A percentile compares a stretch with the other conserved stretches of the same genome.
Conservation (phyloP, 2,888 invertebrate genomes). For the Esperia sulphurella region DNA sequence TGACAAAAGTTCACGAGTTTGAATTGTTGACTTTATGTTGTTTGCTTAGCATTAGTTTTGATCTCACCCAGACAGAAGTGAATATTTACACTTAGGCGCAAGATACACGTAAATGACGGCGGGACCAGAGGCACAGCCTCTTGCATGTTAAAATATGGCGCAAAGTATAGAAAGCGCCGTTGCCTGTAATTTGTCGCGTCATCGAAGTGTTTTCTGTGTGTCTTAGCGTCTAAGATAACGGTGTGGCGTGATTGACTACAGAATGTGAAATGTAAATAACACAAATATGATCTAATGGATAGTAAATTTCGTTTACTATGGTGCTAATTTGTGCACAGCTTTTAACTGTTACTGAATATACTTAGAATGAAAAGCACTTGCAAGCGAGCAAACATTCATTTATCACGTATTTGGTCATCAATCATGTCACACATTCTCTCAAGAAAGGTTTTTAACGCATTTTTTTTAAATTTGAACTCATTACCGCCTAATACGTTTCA, state of each 20-base stretch:
- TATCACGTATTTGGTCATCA: slow-evolving; percentile 13
- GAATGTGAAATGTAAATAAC: slow-evolving; percentile 39
- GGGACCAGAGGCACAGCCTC: neutral
- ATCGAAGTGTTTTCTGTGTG: too few species aligned
- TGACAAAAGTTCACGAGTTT: slow-evolving; percentile 34
- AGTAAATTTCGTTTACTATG: slow-evolving; percentile 17
- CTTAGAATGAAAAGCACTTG: slow-evolving; percentile 5
- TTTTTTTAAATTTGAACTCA: slow-evolving; percentile 32
- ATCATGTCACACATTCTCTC: slow-evolving; percentile 19
- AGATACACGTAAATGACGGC: too few species aligned
- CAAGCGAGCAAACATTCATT: slow-evolving; percentile 4
- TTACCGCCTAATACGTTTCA: slow-evolving; percentile 51
- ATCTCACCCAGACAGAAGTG: slow-evolving; percentile 27
- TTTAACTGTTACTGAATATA: slow-evolving; percentile 9
- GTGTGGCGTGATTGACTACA: slow-evolving; percentile 69
- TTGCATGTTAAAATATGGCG: too few species aligned
- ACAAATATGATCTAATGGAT: slow-evolving; percentile 11
- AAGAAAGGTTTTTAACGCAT: slow-evolving; percentile 20
- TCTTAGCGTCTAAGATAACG: slow-evolving; percentile 16
- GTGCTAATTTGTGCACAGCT: slow-evolving; percentile 36
- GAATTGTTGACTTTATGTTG: slow-evolving; percentile 37
- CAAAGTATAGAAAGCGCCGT: too few species aligned
- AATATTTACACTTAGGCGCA: slow-evolving; percentile 10
- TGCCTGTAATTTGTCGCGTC: too few species aligned
- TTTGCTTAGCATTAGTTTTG: slow-evolving; percentile 37